Evolutionary conservation across 2,797 vertebrate species (phyloP), one percentile per base, ranked within the genome.

Genomic region (Enteromius paludinosus): DNA sequence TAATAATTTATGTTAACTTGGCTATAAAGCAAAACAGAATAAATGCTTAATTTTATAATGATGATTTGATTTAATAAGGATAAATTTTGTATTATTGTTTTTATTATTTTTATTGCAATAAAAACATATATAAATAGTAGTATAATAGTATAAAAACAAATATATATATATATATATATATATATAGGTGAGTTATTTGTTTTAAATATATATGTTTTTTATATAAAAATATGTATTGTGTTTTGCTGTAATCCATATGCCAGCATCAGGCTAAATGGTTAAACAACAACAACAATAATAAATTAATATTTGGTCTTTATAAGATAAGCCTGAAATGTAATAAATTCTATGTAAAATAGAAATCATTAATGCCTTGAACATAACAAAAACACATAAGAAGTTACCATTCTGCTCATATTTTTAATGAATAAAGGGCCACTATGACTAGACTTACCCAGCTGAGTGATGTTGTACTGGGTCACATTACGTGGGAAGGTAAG

Each of bases 391-490:
- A 70, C 7, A 12, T 0, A n/a, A 23, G 38, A 69, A 15, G 14
- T 23, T 8, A 25, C 12, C 1, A 6, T 17, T 17, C n/a, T 59
- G 33, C 52, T 38, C 52, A 25, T 59, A 25, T 59, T 59, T 74
- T 59, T 41, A 2, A 59, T 17, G 12, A 41, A 74, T 41, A 41
- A 74, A 23, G n/a, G 47, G 33, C n/a, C n/a, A 4, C 59, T 6
- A 8, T 43, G 14, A 20, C 28, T 28, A 30, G 41, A 76, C 97
- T 96, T 90, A 99, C 98, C 98, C 3, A 97, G 95, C 83, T 95
- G 95, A 87, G 95, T 96, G 87, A 99, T 96, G 93, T 96, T 98
- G 94, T 96, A 97, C 30, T 96, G 94, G 7, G 96, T 97, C 82
- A 93, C 35, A 0, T 97, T 98, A 86, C 94, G 94, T 18, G 95